Evolutionary conservation across 2,888 invertebrate species (phyloP), one percentile per base, ranked within the genome.

Genomic region (Tetranychus piercei): DNA sequence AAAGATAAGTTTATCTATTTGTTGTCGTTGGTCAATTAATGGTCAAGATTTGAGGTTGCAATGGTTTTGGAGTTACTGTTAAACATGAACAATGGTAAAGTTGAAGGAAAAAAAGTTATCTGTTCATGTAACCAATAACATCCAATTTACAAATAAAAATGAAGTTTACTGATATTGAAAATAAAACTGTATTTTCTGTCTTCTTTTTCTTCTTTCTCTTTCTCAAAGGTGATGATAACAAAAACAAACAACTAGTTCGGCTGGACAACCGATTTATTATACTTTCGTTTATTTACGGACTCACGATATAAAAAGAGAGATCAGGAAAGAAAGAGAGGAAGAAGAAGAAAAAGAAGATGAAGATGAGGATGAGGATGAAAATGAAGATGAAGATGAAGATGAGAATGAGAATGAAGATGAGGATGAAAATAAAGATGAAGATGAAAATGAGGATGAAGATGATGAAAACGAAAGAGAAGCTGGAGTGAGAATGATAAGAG

Each of bases 311-410:
- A 55, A 55, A 15, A 55, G 11, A 23, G 67, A 67, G 67, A 67
- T 11, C 9, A n/a, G n/a, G 67, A 67, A n/a, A 67, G 67, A 67
- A n/a, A 67, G 67, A 67, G 67, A 67, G 67, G n/a, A n/a, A 67
- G 67, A 67, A n/a, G n/a, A n/a, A 67, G 67, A 67, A n/a, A n/a
- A 22, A 20, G n/a, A 9, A n/a, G 20, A 18, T 11, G n/a, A n/a
- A 67, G 67, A 69, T 18, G 20, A 1, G 22, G 69, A 22, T 22
- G 69, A 69, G 20, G 11, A 69, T 34, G 34, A 34, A 34, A 34
- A 34, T 34, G 34, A 34, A 6, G 23, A n/a, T 3, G 67, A 67
- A n/a, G n/a, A n/a, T 3, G 8, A 67, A n/a, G n/a, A n/a, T 18
- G 67, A 67, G 67, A 67, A n/a, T 18, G 67, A 67, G 67, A 67